These are phyloP conservation scores for Spinibarbus caldwelli DNA, from an alignment of 2,797 vertebrate species.

Conservation along the genomic window DNA sequence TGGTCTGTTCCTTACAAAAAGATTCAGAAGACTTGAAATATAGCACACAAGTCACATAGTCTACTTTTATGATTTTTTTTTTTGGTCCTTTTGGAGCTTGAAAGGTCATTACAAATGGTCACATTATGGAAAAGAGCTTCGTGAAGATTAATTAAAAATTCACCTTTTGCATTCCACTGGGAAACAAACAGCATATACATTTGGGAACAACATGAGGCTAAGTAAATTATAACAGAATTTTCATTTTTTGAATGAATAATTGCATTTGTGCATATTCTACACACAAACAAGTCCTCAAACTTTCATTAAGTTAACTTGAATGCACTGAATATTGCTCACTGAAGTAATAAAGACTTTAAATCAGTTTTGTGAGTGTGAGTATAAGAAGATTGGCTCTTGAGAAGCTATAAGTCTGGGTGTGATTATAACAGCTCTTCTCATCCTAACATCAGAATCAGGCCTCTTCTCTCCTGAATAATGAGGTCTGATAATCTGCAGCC, in stretches of 20 bases:
- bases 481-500: conserved; percentile 54
- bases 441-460: conserved; percentile 40
- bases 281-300: background rate
- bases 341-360: background rate
- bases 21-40: background rate
- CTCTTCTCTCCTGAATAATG: conserved; percentile 48
- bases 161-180: background rate
- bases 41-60: background rate
- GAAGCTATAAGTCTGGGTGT: conserved; percentile 22
- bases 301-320: background rate
- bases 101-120: background rate
- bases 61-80: background rate
- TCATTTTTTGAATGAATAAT: background rate
- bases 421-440: conserved; percentile 51
- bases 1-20: background rate
- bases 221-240: background rate
- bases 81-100: background rate
- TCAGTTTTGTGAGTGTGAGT: conserved; percentile 21
- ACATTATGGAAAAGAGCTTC: background rate
- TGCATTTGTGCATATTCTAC: background rate
- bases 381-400: conserved; percentile 37
- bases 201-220: background rate
- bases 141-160: background rate
- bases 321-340: background rate
- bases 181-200: background rate